A percentile compares a stretch with the other conserved stretches of the same genome.
These are phyloP conservation scores for Papilio dardanus DNA, from an alignment of 1,140 invertebrate genomes.

Conservation along the genomic window DNA sequence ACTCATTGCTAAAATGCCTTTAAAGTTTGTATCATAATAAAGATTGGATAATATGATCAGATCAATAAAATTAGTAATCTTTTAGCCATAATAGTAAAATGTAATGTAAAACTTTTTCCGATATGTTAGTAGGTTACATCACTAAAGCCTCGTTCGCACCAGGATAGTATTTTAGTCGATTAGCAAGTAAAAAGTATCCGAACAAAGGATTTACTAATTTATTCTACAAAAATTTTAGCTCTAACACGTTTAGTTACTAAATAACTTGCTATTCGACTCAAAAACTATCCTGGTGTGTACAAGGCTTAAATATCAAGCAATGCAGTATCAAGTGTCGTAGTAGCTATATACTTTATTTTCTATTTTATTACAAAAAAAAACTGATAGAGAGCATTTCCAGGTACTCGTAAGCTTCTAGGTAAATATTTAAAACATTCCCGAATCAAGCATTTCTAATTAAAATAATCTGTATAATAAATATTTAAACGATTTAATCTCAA, in stretches of 20 bases:
- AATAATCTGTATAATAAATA: not conserved
- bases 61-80: not conserved
- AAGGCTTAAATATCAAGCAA: no score
- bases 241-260: no score
- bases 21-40: not conserved
- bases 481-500: conserved; percentile 9
- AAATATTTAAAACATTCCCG: not conserved
- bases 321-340: no score
- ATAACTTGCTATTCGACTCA: no score
- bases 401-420: not conserved
- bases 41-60: not conserved
- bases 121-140: not conserved
- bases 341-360: not conserved
- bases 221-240: no score
- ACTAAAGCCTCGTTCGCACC: not conserved
- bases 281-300: no score
- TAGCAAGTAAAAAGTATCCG: no score
- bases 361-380: not conserved
- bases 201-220: no score
- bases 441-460: not conserved
- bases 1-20: no score
- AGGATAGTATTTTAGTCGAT: no score
- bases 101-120: not conserved
- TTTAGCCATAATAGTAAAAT: not conserved
- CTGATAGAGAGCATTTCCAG: not conserved